Conservation (phyloP, 1,140 invertebrate genomes). For the Bombus pascuorum region DNA sequence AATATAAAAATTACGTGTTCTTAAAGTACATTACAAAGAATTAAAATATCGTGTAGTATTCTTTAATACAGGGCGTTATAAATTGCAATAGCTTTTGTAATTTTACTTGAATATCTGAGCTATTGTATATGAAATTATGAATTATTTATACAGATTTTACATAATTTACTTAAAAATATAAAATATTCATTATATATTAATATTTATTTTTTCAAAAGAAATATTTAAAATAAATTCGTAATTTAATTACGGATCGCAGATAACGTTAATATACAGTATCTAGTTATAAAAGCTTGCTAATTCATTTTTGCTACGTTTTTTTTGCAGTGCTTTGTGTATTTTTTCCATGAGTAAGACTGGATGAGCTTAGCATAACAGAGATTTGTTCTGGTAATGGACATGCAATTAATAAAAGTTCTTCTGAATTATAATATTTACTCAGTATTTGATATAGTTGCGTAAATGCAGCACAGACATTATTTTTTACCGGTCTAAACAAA, state of each 20-base stretch:
- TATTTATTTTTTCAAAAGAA: slow-evolving; percentile 17
- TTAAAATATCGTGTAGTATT: slow-evolving; percentile 8
- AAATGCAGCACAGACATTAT: slow-evolving; percentile 93
- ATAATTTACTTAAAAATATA: slow-evolving; percentile 28
- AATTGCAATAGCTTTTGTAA: slow-evolving; percentile 11
- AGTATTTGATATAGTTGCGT: slow-evolving; percentile 92
- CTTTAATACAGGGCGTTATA: background rate
- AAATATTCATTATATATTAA: slow-evolving; percentile 32
- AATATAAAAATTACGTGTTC: slow-evolving; percentile 16
- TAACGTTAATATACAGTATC: slow-evolving; percentile 17
- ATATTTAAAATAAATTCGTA: background rate
- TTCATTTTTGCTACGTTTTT: slow-evolving; percentile 30
- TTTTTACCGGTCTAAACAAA: slow-evolving; percentile 96
- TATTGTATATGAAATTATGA: background rate
- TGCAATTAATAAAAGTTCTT: slow-evolving; percentile 92
- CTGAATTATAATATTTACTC: slow-evolving; percentile 88
- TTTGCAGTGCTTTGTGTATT: slow-evolving; percentile 58
- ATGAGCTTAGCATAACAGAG: slow-evolving; percentile 92
- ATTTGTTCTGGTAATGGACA: slow-evolving; percentile 96
- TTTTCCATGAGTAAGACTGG: slow-evolving; percentile 82
- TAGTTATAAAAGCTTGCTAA: slow-evolving; percentile 8
- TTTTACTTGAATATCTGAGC: background rate
- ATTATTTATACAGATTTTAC: slow-evolving; percentile 34
- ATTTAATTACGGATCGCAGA: slow-evolving; percentile 10
- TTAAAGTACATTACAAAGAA: slow-evolving; percentile 30